A percentile compares a stretch with the other conserved stretches of the same genome.
These are phyloP conservation scores for Babyrousa celebensis DNA, from an alignment of 2,797 vertebrate species.

Conservation along the genomic window DNA sequence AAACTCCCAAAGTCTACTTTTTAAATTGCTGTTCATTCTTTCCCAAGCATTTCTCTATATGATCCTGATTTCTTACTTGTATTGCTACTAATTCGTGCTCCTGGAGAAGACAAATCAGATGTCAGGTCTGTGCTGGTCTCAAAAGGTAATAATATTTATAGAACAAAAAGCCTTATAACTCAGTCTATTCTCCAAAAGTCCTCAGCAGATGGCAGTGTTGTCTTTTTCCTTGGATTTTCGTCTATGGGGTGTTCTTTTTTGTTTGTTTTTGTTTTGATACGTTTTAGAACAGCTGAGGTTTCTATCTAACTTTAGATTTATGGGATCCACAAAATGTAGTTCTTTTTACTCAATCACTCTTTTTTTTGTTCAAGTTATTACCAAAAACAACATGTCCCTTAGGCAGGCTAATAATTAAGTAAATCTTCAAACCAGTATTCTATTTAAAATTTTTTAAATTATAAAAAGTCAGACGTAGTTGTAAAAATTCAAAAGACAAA, in stretches of 20 bases:
- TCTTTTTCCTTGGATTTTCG: neutral
- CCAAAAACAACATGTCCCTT: neutral
- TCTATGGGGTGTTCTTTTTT: neutral
- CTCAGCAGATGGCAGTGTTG: slow-evolving; percentile 85
- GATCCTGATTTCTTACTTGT: neutral
- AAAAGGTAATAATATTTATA: neutral
- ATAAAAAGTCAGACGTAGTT: neutral
- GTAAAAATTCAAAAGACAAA: slow-evolving; percentile 34
- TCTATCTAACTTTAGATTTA: neutral
- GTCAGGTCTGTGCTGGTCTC: neutral
- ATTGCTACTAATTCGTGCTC: neutral
- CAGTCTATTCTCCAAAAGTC: neutral
- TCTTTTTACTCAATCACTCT: neutral
- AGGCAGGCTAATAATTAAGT: neutral
- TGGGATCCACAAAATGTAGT: neutral
- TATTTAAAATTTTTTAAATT: neutral
- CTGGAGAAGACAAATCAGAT: neutral
- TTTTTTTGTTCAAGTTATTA: neutral
- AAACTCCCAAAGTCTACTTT: neutral
- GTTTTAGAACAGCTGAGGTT: neutral
- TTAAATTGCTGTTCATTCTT: neutral
- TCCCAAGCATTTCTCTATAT: neutral
- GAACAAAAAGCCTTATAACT: neutral
- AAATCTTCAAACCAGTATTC: slow-evolving; percentile 13
- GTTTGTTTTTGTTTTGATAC: slow-evolving; percentile 29